Conservation (phyloP, 2,888 invertebrate genomes). For the Poecilus cupreus region DNA sequence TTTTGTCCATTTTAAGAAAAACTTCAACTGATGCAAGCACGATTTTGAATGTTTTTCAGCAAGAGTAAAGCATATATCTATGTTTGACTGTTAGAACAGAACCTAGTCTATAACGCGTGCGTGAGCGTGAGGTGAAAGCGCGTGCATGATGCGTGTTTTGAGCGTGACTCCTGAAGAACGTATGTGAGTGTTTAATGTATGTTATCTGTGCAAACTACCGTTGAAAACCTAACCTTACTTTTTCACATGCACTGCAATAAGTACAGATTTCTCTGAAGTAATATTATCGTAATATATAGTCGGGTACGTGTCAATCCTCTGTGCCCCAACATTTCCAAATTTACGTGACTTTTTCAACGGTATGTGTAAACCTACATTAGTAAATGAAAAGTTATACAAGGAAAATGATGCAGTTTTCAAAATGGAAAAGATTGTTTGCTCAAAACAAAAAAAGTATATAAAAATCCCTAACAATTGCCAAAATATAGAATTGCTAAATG, state of each 20-base stretch:
- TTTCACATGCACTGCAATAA: conserved; percentile 36
- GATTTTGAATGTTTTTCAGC: conserved; percentile 54
- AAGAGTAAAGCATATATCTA: conserved; percentile 47
- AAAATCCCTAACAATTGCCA: conserved; percentile 49
- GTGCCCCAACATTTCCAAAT: conserved; percentile 1
- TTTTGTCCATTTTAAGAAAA: conserved; percentile 38
- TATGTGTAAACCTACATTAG: conserved; percentile 25
- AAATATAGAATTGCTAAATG: conserved; percentile 55
- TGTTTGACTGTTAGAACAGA: conserved; percentile 54
- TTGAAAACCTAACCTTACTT: conserved; percentile 35
- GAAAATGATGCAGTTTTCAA: conserved; percentile 55
- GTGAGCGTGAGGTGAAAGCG: background rate
- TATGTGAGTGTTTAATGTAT: conserved; percentile 32
- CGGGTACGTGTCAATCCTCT: conserved; percentile 32
- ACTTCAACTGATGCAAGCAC: conserved; percentile 40
- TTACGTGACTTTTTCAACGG: conserved; percentile 48
- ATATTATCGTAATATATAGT: background rate
- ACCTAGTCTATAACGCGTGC: conserved; percentile 22
- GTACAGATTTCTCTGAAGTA: background rate
- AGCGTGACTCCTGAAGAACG: conserved; percentile 13
- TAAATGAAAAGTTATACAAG: conserved; percentile 39
- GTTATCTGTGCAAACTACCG: conserved; percentile 50
- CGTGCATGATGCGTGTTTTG: background rate
- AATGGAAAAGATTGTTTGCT: conserved; percentile 59
- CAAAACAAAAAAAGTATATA: conserved; percentile 50